Percentiles rank a stretch among this genome's conserved stretches.
Evolutionary conservation across 2,888 invertebrate genomes (phyloP).

Genomic region (Macrosoma leucophasiata): DNA sequence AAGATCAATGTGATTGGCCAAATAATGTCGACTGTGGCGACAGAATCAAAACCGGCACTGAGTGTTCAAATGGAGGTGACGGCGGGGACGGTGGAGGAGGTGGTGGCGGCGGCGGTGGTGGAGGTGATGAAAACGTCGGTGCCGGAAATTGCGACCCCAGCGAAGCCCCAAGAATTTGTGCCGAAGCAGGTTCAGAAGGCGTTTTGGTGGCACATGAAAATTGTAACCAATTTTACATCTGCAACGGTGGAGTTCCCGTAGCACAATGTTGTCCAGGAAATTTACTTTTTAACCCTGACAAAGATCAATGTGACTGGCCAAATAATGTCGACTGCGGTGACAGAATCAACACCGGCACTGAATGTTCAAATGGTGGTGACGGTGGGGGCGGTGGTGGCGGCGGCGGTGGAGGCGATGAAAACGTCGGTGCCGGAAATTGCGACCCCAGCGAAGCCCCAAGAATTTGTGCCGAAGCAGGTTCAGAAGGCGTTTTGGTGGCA

Average conservation of each 20-base stretch:
- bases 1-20: slow-evolving; percentile 29
- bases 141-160: slow-evolving; percentile 31
- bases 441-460: background rate
- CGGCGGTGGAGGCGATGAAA: background rate
- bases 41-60: slow-evolving; percentile 19
- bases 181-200: slow-evolving; percentile 28
- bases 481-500: too few relatives aligned
- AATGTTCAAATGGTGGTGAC: slow-evolving; percentile 5
- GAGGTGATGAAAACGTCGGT: slow-evolving; percentile 13
- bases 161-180: slow-evolving; percentile 31
- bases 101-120: slow-evolving; percentile 11
- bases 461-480: too few relatives aligned
- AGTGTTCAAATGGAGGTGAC: slow-evolving; percentile 9
- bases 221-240: slow-evolving; percentile 39
- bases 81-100: slow-evolving; percentile 17
- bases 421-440: background rate
- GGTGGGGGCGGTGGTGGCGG: slow-evolving; percentile 11
- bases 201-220: slow-evolving; percentile 25
- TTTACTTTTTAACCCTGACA: slow-evolving; percentile 34
- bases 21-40: slow-evolving; percentile 28
- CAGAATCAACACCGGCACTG: slow-evolving; percentile 25
- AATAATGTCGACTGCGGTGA: slow-evolving; percentile 34
- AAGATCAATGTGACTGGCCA: slow-evolving; percentile 36
- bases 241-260: slow-evolving; percentile 31
- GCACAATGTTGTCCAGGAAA: slow-evolving; percentile 26